These are phyloP conservation scores for Hiodon alosoides DNA, from an alignment of 2,113 vertebrate genomes.

Conservation along the genomic window DNA sequence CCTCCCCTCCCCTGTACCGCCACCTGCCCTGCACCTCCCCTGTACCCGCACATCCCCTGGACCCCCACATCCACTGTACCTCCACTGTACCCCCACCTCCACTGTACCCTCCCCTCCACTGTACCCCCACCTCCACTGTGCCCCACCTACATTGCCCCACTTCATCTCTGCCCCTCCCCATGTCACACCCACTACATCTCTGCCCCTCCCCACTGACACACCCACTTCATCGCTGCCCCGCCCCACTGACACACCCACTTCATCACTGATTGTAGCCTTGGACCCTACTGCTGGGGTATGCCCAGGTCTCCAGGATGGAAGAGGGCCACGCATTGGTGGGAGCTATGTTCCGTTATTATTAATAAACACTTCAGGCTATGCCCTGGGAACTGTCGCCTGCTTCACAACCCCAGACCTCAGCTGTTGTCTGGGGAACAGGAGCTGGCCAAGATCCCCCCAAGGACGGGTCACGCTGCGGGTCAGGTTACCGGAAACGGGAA, in stretches of 20 bases:
- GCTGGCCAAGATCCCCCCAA: constrained; percentile 26
- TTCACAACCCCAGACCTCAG: constrained; percentile 52
- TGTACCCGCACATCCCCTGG: no score
- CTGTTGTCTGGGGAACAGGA: constrained; percentile 64
- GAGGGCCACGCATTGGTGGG: constrained; percentile 27
- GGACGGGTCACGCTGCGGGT: constrained; percentile 15
- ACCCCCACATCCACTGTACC: no score
- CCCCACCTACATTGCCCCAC: no score
- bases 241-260: background rate
- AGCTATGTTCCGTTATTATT: constrained; percentile 50
- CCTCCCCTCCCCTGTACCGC: no score
- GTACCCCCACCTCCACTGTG: no score
- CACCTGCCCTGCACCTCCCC: no score
- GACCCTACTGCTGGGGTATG: background rate
- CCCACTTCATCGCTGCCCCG: background rate
- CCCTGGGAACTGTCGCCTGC: constrained; percentile 34
- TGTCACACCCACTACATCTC: background rate
- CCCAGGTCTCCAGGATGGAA: background rate
- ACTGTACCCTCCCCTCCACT: no score
- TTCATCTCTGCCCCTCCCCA: background rate
- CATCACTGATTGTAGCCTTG: background rate
- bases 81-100: no score
- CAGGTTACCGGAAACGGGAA: constrained; percentile 57
- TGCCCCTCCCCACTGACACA: background rate
- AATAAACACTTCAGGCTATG: constrained; percentile 49